These are phyloP conservation scores for Elegia similella DNA, from an alignment of 2,888 invertebrate species.

Conservation along the genomic window DNA sequence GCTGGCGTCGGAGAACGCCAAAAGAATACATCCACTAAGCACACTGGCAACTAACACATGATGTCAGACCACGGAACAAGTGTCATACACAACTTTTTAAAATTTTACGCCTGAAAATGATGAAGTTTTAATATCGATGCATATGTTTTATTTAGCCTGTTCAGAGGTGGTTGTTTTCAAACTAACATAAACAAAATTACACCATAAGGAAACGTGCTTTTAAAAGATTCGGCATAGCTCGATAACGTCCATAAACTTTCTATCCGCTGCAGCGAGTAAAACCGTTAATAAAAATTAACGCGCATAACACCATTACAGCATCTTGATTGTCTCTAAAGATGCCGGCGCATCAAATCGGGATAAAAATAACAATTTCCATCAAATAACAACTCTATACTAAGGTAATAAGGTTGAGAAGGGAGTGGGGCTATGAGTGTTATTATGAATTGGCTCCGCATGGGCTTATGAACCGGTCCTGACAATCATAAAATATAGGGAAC, in stretches of 20 bases:
- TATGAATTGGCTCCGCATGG: constrained; percentile 59
- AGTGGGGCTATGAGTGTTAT: constrained; percentile 35
- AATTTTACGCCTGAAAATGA: too few relatives aligned
- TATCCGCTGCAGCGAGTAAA: constrained; percentile 3
- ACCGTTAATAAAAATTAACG: constrained; percentile 39
- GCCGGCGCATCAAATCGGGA: constrained; percentile 45
- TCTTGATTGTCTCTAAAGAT: constrained; percentile 50
- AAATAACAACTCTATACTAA: constrained; percentile 12
- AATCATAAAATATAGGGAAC: constrained; percentile 17
- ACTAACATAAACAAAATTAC: too few relatives aligned
- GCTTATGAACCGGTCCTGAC: constrained; percentile 31
- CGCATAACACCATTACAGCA: constrained; percentile 46
- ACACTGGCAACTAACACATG: too few relatives aligned
- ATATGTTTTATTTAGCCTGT: too few relatives aligned
- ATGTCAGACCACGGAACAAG: too few relatives aligned
- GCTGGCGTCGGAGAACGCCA: too few relatives aligned
- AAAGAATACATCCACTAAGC: too few relatives aligned
- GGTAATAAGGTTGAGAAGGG: constrained; percentile 10
- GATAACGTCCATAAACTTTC: not conserved
- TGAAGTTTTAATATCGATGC: too few relatives aligned
- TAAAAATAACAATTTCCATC: constrained; percentile 19
- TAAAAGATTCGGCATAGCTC: not conserved
- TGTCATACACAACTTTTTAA: too few relatives aligned
- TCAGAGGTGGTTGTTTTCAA: too few relatives aligned
- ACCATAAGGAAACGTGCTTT: too few relatives aligned